Percentiles rank a stretch among this genome's conserved stretches.
These are phyloP conservation scores for Temnothorax nylanderi DNA, from an alignment of 1,140 invertebrate genomes.

Conservation along the genomic window DNA sequence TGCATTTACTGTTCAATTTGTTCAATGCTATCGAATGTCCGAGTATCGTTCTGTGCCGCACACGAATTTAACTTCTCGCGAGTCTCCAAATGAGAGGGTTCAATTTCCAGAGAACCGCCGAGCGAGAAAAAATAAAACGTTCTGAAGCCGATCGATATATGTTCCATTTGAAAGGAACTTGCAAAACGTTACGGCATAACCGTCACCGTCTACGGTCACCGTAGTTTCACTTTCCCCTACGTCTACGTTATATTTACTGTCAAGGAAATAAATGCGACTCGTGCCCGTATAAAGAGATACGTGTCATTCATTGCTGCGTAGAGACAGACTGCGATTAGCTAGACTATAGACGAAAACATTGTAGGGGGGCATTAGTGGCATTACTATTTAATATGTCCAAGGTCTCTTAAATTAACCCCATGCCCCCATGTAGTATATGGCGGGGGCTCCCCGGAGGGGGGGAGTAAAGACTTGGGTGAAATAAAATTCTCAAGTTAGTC, in stretches of 20 bases:
- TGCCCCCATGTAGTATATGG: too few relatives aligned
- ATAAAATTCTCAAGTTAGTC: slow-evolving; percentile 17
- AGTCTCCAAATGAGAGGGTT: neutral
- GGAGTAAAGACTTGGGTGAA: too few relatives aligned
- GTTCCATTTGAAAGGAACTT: neutral
- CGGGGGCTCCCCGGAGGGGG: too few relatives aligned
- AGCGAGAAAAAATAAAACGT: neutral
- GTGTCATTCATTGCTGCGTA: neutral
- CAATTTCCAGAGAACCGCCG: neutral
- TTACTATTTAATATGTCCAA: neutral
- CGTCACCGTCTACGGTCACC: neutral
- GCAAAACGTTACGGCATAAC: neutral
- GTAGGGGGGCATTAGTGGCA: neutral
- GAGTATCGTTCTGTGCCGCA: neutral
- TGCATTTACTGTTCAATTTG: neutral
- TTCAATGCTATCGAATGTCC: neutral
- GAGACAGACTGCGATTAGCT: neutral
- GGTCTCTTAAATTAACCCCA: neutral
- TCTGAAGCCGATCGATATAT: neutral
- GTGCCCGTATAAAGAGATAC: neutral
- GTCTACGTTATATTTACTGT: slow-evolving; percentile 20
- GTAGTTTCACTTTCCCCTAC: neutral
- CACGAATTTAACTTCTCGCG: neutral
- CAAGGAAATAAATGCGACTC: neutral
- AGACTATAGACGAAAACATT: neutral